phyloP scores from a whole-genome alignment of 2,888 invertebrate species.

The Crocallis elinguaria region DNA sequence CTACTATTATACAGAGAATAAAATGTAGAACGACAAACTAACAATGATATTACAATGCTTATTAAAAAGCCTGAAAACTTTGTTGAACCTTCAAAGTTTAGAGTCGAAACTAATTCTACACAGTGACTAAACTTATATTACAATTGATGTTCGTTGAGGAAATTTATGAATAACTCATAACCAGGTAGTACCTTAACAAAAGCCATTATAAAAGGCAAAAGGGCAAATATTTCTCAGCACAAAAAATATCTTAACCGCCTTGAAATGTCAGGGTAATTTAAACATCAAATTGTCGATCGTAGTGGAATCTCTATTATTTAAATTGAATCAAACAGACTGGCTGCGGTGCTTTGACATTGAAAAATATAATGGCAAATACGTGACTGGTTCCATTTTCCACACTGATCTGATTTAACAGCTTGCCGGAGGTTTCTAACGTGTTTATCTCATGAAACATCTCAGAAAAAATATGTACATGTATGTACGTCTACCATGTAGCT shows the following conservation, averaged over 20 bases:
- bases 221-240: conserved; percentile 63
- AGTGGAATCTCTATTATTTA: conserved; percentile 48
- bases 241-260: conserved; percentile 50
- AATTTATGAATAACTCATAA: conserved; percentile 5
- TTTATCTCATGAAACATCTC: conserved; percentile 16
- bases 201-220: conserved; percentile 44
- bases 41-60: too few species aligned
- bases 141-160: not conserved
- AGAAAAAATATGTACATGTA: conserved; percentile 1
- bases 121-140: not conserved
- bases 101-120: too few species aligned
- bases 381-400: conserved; percentile 48
- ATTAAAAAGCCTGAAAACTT: too few species aligned
- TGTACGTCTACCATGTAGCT: not conserved
- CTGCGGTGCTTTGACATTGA: conserved; percentile 55
- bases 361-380: conserved; percentile 51
- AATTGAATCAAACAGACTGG: conserved; percentile 47
- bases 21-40: too few species aligned
- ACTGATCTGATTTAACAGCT: conserved; percentile 30
- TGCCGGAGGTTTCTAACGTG: conserved; percentile 15
- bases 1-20: too few species aligned
- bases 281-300: conserved; percentile 50
- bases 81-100: too few species aligned
- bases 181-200: conserved; percentile 13
- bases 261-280: conserved; percentile 64